Percentiles rank a stretch among this genome's conserved stretches.
These are phyloP conservation scores for Hippasteria phrygiana DNA, from an alignment of 53 echinoderm and acorn worm species.

Conservation along the genomic window DNA sequence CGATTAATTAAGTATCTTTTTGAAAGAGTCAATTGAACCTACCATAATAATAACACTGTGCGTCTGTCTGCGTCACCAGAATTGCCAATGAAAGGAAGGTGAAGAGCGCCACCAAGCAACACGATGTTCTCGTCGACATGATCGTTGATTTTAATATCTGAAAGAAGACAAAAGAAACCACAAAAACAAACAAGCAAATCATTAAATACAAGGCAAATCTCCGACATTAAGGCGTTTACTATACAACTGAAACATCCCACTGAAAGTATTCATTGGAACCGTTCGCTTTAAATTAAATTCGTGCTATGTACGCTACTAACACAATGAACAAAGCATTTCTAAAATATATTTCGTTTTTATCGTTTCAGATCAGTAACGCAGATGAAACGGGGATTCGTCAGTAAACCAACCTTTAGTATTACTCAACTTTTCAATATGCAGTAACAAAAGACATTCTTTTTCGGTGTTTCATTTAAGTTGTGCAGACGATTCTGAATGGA, in stretches of 20 bases:
- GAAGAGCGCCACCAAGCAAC: constrained; percentile 55
- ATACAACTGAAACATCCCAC: neutral
- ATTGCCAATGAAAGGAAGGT: neutral
- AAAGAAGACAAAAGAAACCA: neutral
- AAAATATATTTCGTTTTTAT: too few species aligned
- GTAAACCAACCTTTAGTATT: too few species aligned
- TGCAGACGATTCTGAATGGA: too few species aligned
- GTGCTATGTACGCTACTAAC: too few species aligned
- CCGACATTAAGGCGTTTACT: too few species aligned
- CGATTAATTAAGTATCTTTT: neutral
- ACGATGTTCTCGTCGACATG: neutral
- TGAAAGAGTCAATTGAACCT: neutral
- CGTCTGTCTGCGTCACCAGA: constrained; percentile 20
- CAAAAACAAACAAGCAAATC: neutral
- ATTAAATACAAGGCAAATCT: neutral
- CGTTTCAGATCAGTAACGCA: too few species aligned
- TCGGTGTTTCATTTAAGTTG: too few species aligned
- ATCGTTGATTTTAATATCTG: neutral
- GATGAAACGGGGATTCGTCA: too few species aligned
- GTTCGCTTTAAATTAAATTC: too few species aligned
- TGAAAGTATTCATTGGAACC: neutral
- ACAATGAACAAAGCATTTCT: too few species aligned
- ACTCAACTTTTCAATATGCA: too few species aligned
- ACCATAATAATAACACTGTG: constrained; percentile 38
- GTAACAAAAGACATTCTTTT: too few species aligned